A percentile compares a stretch with the other conserved stretches of the same genome.
phyloP scores from a whole-genome alignment of 2,113 vertebrate species.

The Physeter macrocephalus region DNA sequence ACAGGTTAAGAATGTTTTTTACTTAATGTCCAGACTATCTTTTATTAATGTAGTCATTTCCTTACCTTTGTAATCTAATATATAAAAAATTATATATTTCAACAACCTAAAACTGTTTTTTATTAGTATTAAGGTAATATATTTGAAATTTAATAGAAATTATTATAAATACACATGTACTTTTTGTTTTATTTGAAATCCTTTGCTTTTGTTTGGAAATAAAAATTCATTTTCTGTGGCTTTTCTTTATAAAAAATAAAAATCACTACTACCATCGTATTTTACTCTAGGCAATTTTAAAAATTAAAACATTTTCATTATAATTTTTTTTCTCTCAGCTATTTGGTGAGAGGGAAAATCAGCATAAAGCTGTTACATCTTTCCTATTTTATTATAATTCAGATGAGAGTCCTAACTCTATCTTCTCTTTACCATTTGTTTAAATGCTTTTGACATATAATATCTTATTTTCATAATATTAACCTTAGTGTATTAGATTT shows the following conservation, averaged over 20 bases:
- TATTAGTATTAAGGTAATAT: background rate
- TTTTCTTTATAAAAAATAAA: conserved; percentile 28
- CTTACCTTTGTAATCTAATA: conserved; percentile 5
- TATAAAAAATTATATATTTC: background rate
- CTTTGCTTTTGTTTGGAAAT: background rate
- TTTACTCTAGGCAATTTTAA: background rate
- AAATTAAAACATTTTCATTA: conserved; percentile 36
- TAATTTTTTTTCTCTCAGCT: background rate
- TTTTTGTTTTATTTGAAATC: background rate
- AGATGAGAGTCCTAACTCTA: background rate
- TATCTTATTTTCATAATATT: conserved; percentile 32
- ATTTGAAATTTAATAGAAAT: background rate
- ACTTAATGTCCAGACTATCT: background rate
- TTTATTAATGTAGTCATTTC: background rate
- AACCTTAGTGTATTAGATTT: background rate
- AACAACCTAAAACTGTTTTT: background rate
- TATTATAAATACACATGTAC: background rate
- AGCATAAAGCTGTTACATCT: background rate
- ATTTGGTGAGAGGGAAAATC: background rate
- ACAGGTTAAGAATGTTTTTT: background rate
- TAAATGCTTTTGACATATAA: background rate
- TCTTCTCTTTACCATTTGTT: background rate
- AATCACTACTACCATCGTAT: background rate
- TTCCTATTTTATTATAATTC: conserved; percentile 33
- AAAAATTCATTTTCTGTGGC: background rate